Conservation (phyloP, 2,888 invertebrate genomes). For the Drosophila mayaguana region DNA sequence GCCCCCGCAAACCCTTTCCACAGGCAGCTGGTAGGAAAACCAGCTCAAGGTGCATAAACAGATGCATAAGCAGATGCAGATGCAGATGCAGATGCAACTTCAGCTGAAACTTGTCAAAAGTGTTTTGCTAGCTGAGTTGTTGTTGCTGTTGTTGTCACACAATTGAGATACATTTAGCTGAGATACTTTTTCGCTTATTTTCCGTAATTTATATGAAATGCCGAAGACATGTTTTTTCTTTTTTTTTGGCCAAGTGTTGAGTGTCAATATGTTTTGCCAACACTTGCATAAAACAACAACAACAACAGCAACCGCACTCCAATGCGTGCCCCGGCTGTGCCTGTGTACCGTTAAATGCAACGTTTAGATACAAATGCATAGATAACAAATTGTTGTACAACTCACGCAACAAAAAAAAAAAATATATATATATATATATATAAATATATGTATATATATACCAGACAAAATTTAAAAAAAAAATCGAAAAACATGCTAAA, state of each 20-base stretch:
- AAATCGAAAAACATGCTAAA: conserved; percentile 30
- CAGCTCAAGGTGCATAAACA: conserved; percentile 13
- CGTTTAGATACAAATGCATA: conserved; percentile 76
- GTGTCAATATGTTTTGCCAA: conserved; percentile 72
- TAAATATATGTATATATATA: neutral
- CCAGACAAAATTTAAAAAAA: neutral
- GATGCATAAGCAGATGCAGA: conserved; percentile 14
- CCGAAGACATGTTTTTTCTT: conserved; percentile 42
- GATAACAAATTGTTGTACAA: conserved; percentile 77
- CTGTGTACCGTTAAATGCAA: conserved; percentile 76
- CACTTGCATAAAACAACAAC: conserved; percentile 61
- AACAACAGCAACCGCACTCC: conserved; percentile 14
- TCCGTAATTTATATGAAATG: conserved; percentile 41
- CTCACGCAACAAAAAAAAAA: conserved; percentile 44
- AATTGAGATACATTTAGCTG: conserved; percentile 36
- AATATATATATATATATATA: too few species aligned
- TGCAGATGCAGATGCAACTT: conserved; percentile 17
- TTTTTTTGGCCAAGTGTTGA: conserved; percentile 62
- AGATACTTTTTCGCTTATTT: conserved; percentile 38
- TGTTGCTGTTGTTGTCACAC: conserved; percentile 23
- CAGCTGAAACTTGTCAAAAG: conserved; percentile 45
- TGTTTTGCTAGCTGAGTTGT: conserved; percentile 18
- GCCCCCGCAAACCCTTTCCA: conserved; percentile 40
- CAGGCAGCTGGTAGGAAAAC: conserved; percentile 18
- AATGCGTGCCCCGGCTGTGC: conserved; percentile 60